Conservation (phyloP, 2,888 invertebrate species). For the Nasonia oneida region DNA sequence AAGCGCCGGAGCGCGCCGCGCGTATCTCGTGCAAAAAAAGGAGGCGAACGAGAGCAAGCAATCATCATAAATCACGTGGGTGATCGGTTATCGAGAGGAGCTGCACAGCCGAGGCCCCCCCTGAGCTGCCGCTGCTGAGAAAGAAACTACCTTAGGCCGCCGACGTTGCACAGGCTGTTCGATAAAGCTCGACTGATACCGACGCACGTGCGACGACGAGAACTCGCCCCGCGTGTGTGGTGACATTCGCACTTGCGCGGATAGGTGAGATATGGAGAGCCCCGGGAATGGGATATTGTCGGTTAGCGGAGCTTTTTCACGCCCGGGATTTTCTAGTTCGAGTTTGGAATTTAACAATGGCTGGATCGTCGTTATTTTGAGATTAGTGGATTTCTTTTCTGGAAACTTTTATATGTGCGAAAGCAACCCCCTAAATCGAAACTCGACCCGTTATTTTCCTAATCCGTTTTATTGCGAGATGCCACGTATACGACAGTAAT, state of each 20-base stretch:
- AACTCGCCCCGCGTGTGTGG: neutral
- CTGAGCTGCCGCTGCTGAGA: neutral
- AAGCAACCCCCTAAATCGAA: too few relatives aligned
- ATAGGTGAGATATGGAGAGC: neutral
- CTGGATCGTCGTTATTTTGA: neutral
- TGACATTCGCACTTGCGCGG: neutral
- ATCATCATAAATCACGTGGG: slow-evolving; percentile 70
- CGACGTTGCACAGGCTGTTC: neutral
- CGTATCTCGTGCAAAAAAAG: slow-evolving; percentile 23
- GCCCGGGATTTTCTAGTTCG: neutral
- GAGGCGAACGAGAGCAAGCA: slow-evolving; percentile 58
- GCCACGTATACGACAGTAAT: neutral
- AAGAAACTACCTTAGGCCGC: slow-evolving; percentile 5
- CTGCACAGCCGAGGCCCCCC: slow-evolving; percentile 4
- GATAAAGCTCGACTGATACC: slow-evolving; percentile 4
- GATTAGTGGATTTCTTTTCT: too few relatives aligned
- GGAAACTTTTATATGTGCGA: too few relatives aligned
- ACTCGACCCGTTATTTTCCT: neutral
- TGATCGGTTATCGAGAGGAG: slow-evolving; percentile 66
- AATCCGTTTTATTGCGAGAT: neutral
- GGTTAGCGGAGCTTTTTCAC: neutral
- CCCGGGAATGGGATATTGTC: neutral
- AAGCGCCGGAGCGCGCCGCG: slow-evolving; percentile 21
- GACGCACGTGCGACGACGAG: neutral
- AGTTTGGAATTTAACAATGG: neutral